These are phyloP conservation scores for Anarrhichthys ocellatus DNA, from an alignment of 2,113 vertebrate genomes.

Conservation along the genomic window DNA sequence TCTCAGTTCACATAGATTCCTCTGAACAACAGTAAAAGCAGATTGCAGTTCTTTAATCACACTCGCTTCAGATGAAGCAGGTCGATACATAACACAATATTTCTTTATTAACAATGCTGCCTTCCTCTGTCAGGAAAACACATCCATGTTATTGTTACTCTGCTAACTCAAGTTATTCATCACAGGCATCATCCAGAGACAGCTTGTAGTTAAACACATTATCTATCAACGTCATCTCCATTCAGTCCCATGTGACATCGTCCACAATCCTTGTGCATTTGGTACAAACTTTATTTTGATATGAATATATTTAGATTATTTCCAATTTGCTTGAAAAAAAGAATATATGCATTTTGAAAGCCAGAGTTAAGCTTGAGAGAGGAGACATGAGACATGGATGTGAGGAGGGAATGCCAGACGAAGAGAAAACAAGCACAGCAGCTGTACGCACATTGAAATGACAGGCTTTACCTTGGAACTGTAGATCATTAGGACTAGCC, in stretches of 20 bases:
- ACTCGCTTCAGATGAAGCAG: no score
- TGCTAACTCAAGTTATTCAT: neutral
- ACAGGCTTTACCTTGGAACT: slow-evolving; percentile 84
- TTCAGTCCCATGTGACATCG: neutral
- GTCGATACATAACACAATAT: no score
- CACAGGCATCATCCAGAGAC: neutral
- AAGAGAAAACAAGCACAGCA: neutral
- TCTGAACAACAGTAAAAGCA: no score
- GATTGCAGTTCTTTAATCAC: no score
- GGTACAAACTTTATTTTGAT: neutral
- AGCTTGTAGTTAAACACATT: neutral
- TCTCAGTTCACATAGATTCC: no score
- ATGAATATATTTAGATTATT: neutral
- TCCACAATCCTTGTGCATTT: neutral
- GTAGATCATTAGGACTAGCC: slow-evolving; percentile 85
- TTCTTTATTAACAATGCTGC: no score
- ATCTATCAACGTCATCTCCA: neutral
- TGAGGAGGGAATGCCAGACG: no score
- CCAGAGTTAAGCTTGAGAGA: neutral
- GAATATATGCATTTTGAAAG: neutral
- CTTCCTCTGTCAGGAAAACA: neutral
- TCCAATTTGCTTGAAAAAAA: neutral
- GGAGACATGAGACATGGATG: no score
- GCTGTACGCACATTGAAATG: neutral
- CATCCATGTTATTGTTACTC: neutral